Conservation (phyloP, 1,140 invertebrate species). For the Chrysopa pallens region DNA sequence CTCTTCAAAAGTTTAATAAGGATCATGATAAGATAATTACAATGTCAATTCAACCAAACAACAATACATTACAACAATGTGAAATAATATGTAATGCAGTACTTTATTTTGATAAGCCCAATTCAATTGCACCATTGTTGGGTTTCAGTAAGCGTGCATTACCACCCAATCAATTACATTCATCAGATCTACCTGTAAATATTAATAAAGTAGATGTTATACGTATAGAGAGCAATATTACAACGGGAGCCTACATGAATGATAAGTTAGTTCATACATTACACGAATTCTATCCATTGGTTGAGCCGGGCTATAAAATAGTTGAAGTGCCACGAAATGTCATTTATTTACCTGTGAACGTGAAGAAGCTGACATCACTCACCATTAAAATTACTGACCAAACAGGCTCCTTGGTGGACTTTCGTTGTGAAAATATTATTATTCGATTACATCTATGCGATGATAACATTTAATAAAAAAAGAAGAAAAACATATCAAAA, state of each 20-base stretch:
- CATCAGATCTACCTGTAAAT: too few relatives aligned
- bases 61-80: conserved; percentile 9
- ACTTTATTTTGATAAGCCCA: conserved; percentile 7
- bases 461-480: too few relatives aligned
- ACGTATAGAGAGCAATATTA: conserved; percentile 3
- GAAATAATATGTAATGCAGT: conserved; percentile 4
- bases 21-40: too few relatives aligned
- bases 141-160: conserved; percentile 2
- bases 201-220: too few relatives aligned
- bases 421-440: conserved; percentile 7
- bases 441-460: too few relatives aligned
- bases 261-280: conserved; percentile 10
- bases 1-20: too few relatives aligned
- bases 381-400: conserved; percentile 11
- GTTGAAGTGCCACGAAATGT: conserved; percentile 11
- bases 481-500: too few relatives aligned
- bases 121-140: conserved; percentile 7
- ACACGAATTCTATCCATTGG: conserved; percentile 13
- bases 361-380: conserved; percentile 8
- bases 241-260: conserved; percentile 13
- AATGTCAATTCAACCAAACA: conserved; percentile 4
- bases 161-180: too few relatives aligned
- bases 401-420: too few relatives aligned
- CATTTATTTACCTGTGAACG: conserved; percentile 17
- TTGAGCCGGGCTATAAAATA: conserved; percentile 14